Evolutionary conservation across 2,888 invertebrate species (phyloP), one percentile per base, ranked within the genome.

Genomic region (Andrena flavipes): DNA sequence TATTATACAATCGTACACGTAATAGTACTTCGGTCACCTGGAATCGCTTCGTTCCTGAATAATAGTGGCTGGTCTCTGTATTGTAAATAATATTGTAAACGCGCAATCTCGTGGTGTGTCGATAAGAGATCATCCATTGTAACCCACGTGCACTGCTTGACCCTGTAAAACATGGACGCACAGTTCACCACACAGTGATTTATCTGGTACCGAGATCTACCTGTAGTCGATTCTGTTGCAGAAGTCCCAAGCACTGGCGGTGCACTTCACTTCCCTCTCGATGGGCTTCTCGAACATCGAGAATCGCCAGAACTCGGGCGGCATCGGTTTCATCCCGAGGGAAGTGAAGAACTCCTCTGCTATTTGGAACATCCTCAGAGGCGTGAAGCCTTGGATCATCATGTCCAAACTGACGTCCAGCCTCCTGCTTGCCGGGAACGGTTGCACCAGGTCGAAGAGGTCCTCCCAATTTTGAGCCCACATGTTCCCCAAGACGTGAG

Each of bases 401-500:
- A 98, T 96, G 89, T 97, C 97, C 2, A 96, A 94, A 0, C 97
- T 97, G 23, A 98, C 96, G 90, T 98, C 98, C 0, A 97, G 92
- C 84, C 95, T 95, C 1, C 95, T 95, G 7, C 96, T 95, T 70
- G 96, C 95, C 0, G 97, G 96, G 92, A 96, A 98, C 0, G 98
- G 97, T 92, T 96, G 96, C 80, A 97, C 96, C 51, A 97, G 92
- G 82, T 97, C 96, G 91, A 96, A 96, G 64, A 97, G 95, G 16
- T 96, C 96, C 85, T 96, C 96, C 97, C 97, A 98, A 89, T 96
- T 96, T 92, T 98, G 97, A 0, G 96, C 96, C 97, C 97, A 98
- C 96, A 97, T 96, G 93, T 97, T 97, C 16, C 98, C 98, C 16
- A 98, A 92, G 16, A 98, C 92, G 94, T 98, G 98, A 0, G 97